These are phyloP conservation scores for Coptodon rendalli DNA, from an alignment of 2,113 vertebrate genomes.

Conservation along the genomic window DNA sequence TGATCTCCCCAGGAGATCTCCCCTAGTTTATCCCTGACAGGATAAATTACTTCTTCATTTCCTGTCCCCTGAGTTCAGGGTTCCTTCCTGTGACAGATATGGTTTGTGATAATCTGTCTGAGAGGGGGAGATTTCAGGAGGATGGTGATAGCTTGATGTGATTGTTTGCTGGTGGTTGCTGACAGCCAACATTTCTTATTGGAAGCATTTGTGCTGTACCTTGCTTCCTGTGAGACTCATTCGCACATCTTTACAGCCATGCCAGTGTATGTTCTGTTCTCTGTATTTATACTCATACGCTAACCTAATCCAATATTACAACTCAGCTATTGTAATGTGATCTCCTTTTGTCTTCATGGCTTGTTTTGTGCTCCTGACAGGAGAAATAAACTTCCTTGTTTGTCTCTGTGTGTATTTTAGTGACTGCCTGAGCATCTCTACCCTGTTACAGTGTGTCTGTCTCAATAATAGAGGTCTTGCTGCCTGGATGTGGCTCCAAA, in stretches of 20 bases:
- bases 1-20: neutral
- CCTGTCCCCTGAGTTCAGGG: constrained; percentile 33
- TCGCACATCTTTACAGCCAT: neutral
- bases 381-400: neutral
- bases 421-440: neutral
- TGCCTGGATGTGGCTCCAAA: constrained; percentile 2
- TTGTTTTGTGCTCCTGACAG: neutral
- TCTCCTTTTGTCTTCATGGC: neutral
- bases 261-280: neutral
- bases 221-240: neutral
- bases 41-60: constrained; percentile 39
- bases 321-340: neutral
- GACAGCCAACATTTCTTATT: neutral
- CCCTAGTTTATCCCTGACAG: neutral
- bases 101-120: constrained; percentile 29
- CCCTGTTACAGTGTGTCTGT: constrained; percentile 9
- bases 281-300: neutral
- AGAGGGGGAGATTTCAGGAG: neutral
- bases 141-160: neutral
- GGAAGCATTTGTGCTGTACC: neutral
- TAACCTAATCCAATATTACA: neutral
- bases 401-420: neutral
- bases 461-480: constrained; percentile 12
- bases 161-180: neutral
- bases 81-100: constrained; percentile 26